A percentile compares a stretch with the other conserved stretches of the same genome.
Evolutionary conservation across 2,797 vertebrate genomes (phyloP).

Genomic region (Pantherophis vulpinus): DNA sequence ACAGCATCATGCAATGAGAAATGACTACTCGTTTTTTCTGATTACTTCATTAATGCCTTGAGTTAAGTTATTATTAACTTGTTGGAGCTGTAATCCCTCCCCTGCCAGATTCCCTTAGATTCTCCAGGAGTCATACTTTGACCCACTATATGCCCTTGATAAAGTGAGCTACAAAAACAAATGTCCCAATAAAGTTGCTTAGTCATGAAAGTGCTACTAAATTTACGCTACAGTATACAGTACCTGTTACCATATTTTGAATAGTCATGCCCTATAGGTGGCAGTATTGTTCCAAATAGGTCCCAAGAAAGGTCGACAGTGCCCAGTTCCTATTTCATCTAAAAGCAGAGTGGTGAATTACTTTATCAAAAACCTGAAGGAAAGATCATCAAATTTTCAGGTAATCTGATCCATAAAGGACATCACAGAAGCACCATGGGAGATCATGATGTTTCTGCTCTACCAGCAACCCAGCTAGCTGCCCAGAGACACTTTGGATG

Average conservation of each 20-base stretch:
- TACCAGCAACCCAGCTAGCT: not conserved
- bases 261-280: constrained; percentile 47
- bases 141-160: not conserved
- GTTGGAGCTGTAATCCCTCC: not conserved
- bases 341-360: not conserved
- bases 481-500: not conserved
- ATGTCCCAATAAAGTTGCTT: not conserved
- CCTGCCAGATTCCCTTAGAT: not conserved
- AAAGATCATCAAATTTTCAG: not conserved
- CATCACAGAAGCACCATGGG: not conserved
- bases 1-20: not conserved
- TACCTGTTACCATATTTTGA: not conserved
- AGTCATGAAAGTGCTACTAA: not conserved
- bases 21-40: not conserved
- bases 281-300: constrained; percentile 34
- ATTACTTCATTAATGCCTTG: not conserved
- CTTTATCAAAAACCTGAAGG: not conserved
- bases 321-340: not conserved
- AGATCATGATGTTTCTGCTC: not conserved
- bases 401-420: not conserved
- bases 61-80: not conserved
- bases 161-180: not conserved
- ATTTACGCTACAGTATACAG: not conserved
- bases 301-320: not conserved
- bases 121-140: not conserved